Base-by-base conservation (phyloP, 1,140 invertebrate genomes). In the Drosophila insularis region DNA sequence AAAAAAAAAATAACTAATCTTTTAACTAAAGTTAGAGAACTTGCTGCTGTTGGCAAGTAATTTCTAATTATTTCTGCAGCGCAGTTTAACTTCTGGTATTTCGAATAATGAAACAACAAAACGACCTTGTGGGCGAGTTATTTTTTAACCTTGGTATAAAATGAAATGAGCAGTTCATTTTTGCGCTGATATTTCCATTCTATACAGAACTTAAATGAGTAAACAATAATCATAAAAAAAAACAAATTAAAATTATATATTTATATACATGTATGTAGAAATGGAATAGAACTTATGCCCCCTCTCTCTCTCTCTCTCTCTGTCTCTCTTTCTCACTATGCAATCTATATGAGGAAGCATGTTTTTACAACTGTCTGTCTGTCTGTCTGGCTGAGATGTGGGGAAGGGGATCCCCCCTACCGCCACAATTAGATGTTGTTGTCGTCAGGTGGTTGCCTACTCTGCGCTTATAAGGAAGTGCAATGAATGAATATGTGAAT, bases 101-200 rank as follows among this genome's bases (percentile, higher is more conserved):
- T 78, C 58, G 71, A 66, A 77, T 65, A 62, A 62, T 2, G 11
- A 37, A 13, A 37, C 10, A 13, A 37, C 10, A 11, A 62, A 67
- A 80, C 80, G 84, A 90, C 90, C 89, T 91, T 91, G 89, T 74
- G 55, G 60, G 32, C 60, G 71, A 87, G 80, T 81, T 91, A 89
- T 84, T 91, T 89, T 91, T 91, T 79, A 91, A 91, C 89, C 89
- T 89, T 91, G 90, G 81, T 74, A 76, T 71, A 62, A 89, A 6
- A 80, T 71, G 63, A 80, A 78, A 78, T 74, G 66, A 59, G 53
- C 77, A 39, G 23, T 64, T 39, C 63, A 63, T 35, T 60, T 53
- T 53, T 32, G 31, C 60, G 43, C 46, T 79, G 71, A 76, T 77
- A 74, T 53, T 74, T 74, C 43, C 55, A 43, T 58, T 61, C 40